Base-by-base conservation (phyloP, 1,140 invertebrate genomes). In the Drosophila subpulchrella region DNA sequence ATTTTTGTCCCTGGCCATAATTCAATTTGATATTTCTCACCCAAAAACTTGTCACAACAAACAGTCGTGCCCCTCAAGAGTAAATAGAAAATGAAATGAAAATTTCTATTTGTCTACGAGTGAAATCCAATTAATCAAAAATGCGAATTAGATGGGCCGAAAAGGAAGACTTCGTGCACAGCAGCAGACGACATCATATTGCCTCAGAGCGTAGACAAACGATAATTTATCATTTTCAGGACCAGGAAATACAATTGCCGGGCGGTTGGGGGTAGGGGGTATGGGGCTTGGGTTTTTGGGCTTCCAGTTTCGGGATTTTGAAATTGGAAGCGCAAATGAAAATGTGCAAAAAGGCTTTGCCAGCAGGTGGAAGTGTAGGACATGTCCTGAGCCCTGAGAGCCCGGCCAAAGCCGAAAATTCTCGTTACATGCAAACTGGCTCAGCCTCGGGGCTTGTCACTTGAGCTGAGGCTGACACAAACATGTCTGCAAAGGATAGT, bases 71-170 rank as follows among this genome's bases (percentile, higher is more conserved):
- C 17, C 30, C 13, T 15, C 32, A 12, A 24, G 32, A 10, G 73
- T 48, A 67, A 76, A 76, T 59, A 67, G 39, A 76, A 81, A 84
- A 71, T 75, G 75, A 71, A 82, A 77, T 78, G 76, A 53, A 78
- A 77, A 70, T 79, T 88, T 88, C 79, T 83, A 77, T 88, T 89
- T 89, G 80, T 83, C 77, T 72, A 41, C 50, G 60, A 71, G 71
- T 72, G 66, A 89, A 81, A 89, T 84, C 77, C 77, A 89, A 89
- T 89, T 89, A 89, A 89, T 89, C 85, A 89, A 81, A 78, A 84
- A 70, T 57, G 68, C 24, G 67, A 71, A 70, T 60, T 70, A 74
- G 66, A 48, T 47, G 75, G 51, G 34, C 27, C 59, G 17, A 12
- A 38, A 8, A 15, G 8, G 15, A n/a, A 47, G 55, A 60, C 54